A percentile compares a stretch with the other conserved stretches of the same genome.
These are phyloP conservation scores for Ptilorrhoa leucosticta DNA, from an alignment of 2,113 vertebrate species.

Conservation along the genomic window DNA sequence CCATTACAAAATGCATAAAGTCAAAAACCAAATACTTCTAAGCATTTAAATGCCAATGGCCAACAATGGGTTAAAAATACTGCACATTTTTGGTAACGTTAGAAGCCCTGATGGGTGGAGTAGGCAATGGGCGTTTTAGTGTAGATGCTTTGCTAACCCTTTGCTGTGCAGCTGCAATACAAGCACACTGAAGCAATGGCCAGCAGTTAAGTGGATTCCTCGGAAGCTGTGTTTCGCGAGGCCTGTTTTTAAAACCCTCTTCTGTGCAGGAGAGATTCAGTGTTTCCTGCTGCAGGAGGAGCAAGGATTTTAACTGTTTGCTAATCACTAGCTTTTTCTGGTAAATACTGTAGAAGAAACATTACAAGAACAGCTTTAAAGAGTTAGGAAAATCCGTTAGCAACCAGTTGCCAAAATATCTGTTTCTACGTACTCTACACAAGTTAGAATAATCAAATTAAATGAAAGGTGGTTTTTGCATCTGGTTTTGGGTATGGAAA, in stretches of 20 bases:
- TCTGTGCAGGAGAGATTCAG: background rate
- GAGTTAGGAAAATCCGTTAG: slow-evolving; percentile 18
- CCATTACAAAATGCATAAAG: background rate
- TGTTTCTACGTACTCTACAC: background rate
- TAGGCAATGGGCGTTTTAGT: background rate
- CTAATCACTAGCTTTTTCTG: background rate
- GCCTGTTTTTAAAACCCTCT: slow-evolving; percentile 3
- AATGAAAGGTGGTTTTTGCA: slow-evolving; percentile 41
- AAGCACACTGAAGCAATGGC: background rate
- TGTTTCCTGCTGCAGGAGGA: background rate
- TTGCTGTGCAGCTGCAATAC: slow-evolving; percentile 41
- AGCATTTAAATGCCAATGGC: background rate
- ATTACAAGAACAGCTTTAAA: slow-evolving; percentile 10
- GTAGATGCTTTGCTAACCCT: slow-evolving; percentile 44
- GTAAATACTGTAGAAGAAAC: background rate
- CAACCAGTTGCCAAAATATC: slow-evolving; percentile 34
- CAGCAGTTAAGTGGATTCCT: background rate
- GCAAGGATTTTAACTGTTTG: background rate
- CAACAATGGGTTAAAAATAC: slow-evolving; percentile 26
- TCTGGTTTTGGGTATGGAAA: slow-evolving; percentile 52
- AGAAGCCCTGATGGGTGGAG: slow-evolving; percentile 44
- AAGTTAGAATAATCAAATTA: slow-evolving; percentile 36
- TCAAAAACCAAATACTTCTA: background rate
- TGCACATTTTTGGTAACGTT: background rate
- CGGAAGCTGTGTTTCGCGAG: background rate